Base-by-base conservation (phyloP, 92 coral and sea anemone species). In the Epizoanthus illoricatus region DNA sequence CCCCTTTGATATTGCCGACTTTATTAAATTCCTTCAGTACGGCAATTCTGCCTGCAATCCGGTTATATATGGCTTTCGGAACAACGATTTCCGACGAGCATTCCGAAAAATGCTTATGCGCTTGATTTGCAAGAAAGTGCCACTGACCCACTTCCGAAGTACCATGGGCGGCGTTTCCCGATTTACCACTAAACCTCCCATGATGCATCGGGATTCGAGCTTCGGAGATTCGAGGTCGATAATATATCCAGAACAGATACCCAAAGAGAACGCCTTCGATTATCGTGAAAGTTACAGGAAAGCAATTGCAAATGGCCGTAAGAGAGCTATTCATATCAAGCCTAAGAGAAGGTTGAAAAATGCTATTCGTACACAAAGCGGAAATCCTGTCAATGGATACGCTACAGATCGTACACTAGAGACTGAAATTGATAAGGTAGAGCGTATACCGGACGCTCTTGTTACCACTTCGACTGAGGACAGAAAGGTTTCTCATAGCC, bases 41-140 rank as follows among this genome's bases (percentile, higher is more conserved):
- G 94, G 92, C 43, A 93, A 91, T 67, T 93, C 97, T 9, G 91
- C 89, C 4, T 88, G 94, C 67, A 93, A 93, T 45, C 97, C 94
- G 21, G 78, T 93, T 7, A 84, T 93, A 5, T 93, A 93, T 71
- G 94, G 97, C 42, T 84, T 93, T 57, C 94, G 97, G 15, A 93
- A 93, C 86, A 86, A 84, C 60, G 97, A 93, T 68, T 93, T 93
- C 71, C 83, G 88, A 47, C 70, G 84, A 36, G 90, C 97, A 40
- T 93, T 93, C 80, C 88, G 90, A 65, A 90, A 90, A 58, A 90
- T 93, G 71, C 71, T 93, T 17, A 83, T 85, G 73, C 82, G 92
- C 33, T 24, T 93, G 81, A 84, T 87, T 69, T 78, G 97, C 68
- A 93, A 87, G 81, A 90, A 91, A 16, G 91, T 91, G 4, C 87